Percentiles rank a stretch among this genome's conserved stretches.
These are phyloP conservation scores for Cryptoprocta ferox DNA, from an alignment of 2,797 vertebrate genomes.

Conservation along the genomic window DNA sequence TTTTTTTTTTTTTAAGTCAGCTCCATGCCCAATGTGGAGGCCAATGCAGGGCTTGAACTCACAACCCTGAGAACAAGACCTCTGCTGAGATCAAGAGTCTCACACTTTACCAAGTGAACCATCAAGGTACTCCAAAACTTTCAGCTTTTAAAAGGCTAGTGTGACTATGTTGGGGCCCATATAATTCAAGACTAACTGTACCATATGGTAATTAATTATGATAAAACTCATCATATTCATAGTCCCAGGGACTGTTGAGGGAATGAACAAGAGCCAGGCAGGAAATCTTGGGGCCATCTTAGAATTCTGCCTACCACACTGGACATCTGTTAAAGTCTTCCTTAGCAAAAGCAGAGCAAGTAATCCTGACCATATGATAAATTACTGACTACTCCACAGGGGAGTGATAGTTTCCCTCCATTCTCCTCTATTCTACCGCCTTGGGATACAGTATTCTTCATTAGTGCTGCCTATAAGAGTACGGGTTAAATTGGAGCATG, in stretches of 20 bases:
- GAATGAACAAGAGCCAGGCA: not conserved
- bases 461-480: not conserved
- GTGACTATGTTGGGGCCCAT: not conserved
- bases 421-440: not conserved
- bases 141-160: not conserved
- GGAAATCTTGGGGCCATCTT: not conserved
- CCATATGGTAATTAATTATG: not conserved
- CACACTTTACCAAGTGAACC: no score
- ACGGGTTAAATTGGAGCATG: not conserved
- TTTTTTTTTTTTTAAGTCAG: no score
- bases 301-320: not conserved
- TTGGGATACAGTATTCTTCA: not conserved
- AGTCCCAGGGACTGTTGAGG: not conserved
- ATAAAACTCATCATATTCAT: not conserved
- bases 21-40: no score
- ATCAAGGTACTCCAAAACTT: not conserved
- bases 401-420: not conserved
- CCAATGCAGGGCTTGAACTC: no score
- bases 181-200: not conserved
- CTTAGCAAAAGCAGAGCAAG: not conserved
- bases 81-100: no score
- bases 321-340: not conserved
- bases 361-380: not conserved
- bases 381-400: not conserved
- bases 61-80: no score